These are phyloP conservation scores for Todus mexicanus DNA, from an alignment of 2,797 vertebrate species.

Conservation along the genomic window DNA sequence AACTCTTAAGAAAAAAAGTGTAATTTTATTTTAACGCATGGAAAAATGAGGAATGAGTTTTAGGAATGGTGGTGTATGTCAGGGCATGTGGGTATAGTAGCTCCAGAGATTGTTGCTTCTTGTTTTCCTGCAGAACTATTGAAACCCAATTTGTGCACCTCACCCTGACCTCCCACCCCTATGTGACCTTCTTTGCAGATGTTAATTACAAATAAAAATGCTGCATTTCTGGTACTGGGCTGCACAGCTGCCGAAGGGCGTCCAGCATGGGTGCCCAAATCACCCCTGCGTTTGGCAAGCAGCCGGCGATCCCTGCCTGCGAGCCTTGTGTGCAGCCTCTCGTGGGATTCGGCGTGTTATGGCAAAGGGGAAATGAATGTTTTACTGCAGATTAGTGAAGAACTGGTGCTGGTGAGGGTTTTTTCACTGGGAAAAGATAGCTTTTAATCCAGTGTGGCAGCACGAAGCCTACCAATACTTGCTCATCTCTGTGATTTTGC, in stretches of 20 bases:
- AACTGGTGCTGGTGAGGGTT: not conserved
- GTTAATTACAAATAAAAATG: not conserved
- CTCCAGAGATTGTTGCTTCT: not conserved
- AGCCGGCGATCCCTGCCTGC: not conserved
- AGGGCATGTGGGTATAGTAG: not conserved
- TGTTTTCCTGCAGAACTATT: not conserved
- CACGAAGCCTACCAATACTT: accelerated
- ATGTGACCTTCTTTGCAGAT: not conserved
- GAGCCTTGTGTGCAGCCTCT: not conserved
- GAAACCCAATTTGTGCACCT: not conserved
- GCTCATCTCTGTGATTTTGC: accelerated
- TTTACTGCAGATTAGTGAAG: not conserved
- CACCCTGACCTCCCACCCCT: not conserved
- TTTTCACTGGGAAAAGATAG: not conserved
- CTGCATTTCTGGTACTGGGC: not conserved
- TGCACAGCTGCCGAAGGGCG: not conserved
- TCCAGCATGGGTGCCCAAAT: not conserved
- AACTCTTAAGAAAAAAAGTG: not conserved
- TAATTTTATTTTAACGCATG: not conserved
- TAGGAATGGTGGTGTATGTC: not conserved
- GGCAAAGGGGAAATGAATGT: not conserved
- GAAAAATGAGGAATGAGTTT: not conserved
- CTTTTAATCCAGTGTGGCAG: not conserved
- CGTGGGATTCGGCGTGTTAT: accelerated
- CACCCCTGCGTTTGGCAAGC: not conserved